A percentile compares a stretch with the other conserved stretches of the same genome.
These are phyloP conservation scores for Callionymus lyra DNA, from an alignment of 2,113 vertebrate species.

Conservation along the genomic window DNA sequence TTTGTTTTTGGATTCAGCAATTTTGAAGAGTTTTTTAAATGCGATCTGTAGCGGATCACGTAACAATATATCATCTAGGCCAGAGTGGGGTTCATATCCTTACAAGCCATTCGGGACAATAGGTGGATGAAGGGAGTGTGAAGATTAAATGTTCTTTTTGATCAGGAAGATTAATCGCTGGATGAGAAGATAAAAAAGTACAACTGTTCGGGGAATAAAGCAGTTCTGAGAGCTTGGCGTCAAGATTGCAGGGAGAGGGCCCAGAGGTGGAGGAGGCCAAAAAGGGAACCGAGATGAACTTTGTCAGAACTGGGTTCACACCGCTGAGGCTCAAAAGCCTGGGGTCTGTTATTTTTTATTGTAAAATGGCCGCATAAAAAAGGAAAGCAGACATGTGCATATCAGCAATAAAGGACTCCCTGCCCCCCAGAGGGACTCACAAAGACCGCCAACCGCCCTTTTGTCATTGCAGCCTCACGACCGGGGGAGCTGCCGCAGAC, in stretches of 20 bases:
- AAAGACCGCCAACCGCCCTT: constrained; percentile 26
- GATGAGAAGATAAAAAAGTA: too few species aligned
- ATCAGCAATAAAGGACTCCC: constrained; percentile 29
- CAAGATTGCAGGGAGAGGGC: too few species aligned
- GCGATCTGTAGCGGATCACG: too few species aligned
- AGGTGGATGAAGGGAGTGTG: constrained; percentile 13
- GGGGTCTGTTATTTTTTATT: constrained; percentile 30
- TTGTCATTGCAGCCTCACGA: constrained; percentile 50
- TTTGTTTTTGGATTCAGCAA: too few species aligned
- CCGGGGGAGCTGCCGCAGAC: constrained; percentile 21
- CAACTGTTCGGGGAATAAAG: too few species aligned
- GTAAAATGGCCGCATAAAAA: too few species aligned
- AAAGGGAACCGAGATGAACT: constrained; percentile 40
- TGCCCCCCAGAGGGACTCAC: constrained; percentile 26
- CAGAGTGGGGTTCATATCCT: too few species aligned
- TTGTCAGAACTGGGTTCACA: constrained; percentile 65
- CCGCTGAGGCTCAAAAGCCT: constrained; percentile 49
- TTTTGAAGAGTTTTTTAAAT: too few species aligned
- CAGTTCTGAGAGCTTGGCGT: too few species aligned
- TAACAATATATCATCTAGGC: too few species aligned
- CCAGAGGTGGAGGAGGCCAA: constrained; percentile 21
- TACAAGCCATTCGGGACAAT: too few species aligned
- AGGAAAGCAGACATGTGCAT: neutral
- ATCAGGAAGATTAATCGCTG: too few species aligned
- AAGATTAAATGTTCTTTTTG: constrained; percentile 17